phyloP scores from a whole-genome alignment of 2,888 invertebrate genomes.

The Watsonalla binaria region DNA sequence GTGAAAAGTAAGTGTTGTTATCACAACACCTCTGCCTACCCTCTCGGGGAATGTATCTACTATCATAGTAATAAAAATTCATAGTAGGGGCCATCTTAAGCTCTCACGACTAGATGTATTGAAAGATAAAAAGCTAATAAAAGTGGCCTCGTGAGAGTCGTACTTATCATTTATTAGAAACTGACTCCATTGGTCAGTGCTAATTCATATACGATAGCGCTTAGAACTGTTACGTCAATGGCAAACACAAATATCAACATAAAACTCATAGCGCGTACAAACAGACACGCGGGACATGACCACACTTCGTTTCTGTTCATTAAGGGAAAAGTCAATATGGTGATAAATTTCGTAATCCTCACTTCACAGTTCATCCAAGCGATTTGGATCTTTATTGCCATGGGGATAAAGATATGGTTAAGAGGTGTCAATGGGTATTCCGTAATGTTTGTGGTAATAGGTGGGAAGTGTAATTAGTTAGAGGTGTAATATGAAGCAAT shows the following conservation, averaged over 20 bases:
- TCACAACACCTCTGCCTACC: too few relatives aligned
- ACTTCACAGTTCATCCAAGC: slow-evolving; percentile 7
- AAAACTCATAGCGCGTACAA: slow-evolving; percentile 39
- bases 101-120: background rate
- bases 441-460: slow-evolving; percentile 26
- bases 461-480: slow-evolving; percentile 31
- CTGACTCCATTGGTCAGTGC: slow-evolving; percentile 23
- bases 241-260: slow-evolving; percentile 29
- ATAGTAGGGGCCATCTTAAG: too few relatives aligned
- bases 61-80: too few relatives aligned
- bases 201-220: slow-evolving; percentile 37
- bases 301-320: slow-evolving; percentile 53
- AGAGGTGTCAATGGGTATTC: slow-evolving; percentile 28
- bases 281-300: slow-evolving; percentile 50
- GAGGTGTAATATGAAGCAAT: slow-evolving; percentile 27
- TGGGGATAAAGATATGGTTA: background rate
- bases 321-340: slow-evolving; percentile 50
- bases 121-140: background rate
- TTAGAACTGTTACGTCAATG: slow-evolving; percentile 27
- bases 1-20: too few relatives aligned
- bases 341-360: slow-evolving; percentile 35
- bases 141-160: background rate
- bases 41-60: too few relatives aligned
- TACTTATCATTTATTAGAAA: slow-evolving; percentile 1
- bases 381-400: slow-evolving; percentile 13